phyloP scores from a whole-genome alignment of 1,140 invertebrate genomes.

The Oreohelix idahoensis region DNA sequence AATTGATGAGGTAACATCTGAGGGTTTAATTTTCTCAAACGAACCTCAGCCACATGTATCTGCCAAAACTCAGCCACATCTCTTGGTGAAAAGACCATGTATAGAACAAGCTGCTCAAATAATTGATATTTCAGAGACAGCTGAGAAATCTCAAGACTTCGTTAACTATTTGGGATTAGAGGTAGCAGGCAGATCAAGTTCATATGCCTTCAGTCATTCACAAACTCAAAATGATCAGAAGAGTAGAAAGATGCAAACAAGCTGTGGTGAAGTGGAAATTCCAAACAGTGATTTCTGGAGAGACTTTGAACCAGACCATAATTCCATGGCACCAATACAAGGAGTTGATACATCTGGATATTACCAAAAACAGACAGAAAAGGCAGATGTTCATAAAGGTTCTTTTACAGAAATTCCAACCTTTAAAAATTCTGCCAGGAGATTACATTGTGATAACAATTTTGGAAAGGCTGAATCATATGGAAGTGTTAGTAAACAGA shows the following conservation, averaged over 20 bases:
- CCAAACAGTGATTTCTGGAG: constrained; percentile 58
- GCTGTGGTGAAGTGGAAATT: constrained; percentile 37
- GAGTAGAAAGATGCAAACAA: not conserved
- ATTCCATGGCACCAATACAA: not conserved
- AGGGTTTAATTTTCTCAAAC: not conserved
- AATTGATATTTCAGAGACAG: not conserved
- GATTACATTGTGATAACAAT: not conserved
- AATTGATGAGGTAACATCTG: not conserved
- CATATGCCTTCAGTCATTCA: not conserved
- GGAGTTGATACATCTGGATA: not conserved
- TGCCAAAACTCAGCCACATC: not conserved
- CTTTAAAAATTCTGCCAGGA: not conserved
- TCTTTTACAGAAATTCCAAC: not conserved
- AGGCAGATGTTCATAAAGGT: not conserved
- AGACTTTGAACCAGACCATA: constrained; percentile 41
- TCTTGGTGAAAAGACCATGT: not conserved
- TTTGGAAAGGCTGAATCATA: not conserved
- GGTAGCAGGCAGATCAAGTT: not conserved
- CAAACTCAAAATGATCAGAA: not conserved
- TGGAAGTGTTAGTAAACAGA: not conserved
- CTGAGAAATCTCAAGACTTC: not conserved
- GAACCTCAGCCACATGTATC: too few relatives aligned
- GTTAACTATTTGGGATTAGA: not conserved
- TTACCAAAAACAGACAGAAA: not conserved
- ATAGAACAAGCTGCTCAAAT: not conserved